Conservation (phyloP, 1,140 invertebrate genomes). For the Drosophila azteca region DNA sequence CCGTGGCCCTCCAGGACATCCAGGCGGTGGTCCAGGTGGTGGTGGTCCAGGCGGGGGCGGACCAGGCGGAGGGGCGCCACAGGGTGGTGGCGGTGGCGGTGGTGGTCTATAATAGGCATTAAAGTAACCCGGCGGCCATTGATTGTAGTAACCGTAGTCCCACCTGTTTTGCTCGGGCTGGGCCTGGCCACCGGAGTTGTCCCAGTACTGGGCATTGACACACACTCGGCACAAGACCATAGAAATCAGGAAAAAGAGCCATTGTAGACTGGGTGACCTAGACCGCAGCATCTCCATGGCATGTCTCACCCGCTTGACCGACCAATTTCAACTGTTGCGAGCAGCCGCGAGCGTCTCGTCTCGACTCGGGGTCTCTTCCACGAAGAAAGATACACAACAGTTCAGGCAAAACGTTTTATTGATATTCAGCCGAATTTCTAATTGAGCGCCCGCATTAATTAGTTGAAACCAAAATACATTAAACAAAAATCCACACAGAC, state of each 20-base stretch:
- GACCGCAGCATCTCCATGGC: constrained; percentile 16
- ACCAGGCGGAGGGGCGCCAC: constrained; percentile 30
- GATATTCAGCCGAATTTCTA: constrained; percentile 53
- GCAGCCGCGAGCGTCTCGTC: neutral
- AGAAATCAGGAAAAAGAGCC: constrained; percentile 6
- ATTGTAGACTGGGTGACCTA: neutral
- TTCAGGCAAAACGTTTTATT: constrained; percentile 41
- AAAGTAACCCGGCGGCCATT: constrained; percentile 36
- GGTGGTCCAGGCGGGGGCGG: constrained; percentile 31
- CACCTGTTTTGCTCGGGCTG: constrained; percentile 41
- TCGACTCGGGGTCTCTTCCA: constrained; percentile 8
- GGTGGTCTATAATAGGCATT: constrained; percentile 51
- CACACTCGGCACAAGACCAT: constrained; percentile 6
- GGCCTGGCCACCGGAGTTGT: constrained; percentile 9
- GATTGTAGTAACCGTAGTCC: constrained; percentile 36
- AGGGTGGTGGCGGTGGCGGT: constrained; percentile 32
- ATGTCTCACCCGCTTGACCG: constrained; percentile 41
- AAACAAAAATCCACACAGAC: neutral
- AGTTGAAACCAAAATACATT: neutral
- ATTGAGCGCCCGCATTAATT: constrained; percentile 54
- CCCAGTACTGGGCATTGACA: constrained; percentile 27
- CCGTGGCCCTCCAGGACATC: constrained; percentile 20
- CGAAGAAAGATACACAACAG: constrained; percentile 6
- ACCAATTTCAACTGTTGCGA: constrained; percentile 32
- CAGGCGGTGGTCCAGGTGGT: constrained; percentile 32